Evolutionary conservation across 2,888 invertebrate species (phyloP), one percentile per base, ranked within the genome.

Genomic region (Sericinus montela): DNA sequence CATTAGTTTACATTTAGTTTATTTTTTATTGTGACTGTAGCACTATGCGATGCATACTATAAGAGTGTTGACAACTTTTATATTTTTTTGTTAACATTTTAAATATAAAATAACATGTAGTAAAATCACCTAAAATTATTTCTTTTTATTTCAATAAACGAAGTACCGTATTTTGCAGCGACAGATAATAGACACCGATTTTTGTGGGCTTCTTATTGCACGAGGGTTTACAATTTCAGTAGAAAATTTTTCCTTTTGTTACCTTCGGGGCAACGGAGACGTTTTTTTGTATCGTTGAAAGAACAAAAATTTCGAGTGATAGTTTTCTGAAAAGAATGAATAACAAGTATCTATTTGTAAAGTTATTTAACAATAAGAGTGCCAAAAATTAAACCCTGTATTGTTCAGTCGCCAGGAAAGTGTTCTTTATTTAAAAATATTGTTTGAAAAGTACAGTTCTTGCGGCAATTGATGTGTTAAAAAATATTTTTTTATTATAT

Each of bases 201-300:
- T 50, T 41, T 37, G 32, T 41, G 13, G 41, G 37, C 25, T 45
- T 42, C 45, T 37, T 50, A 35, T 50, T 41, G 45, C 37, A 40
- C 29, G 41, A 37, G 14, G 37, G 37, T 15, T 45, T 50, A 50
- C 36, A 37, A 42, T 50, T 50, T 45, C 43, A 35, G 10, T 50
- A 19, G 40, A 49, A 44, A 19, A 39, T 45, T 11, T 36, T 1
- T 29, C 35, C 29, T 35, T 30, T 50, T 45, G 36, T 45, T 45
- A 35, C 5, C 25, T 41, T 16, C 14, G 30, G 15, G 19, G 45
- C 15, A 10, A n/a, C 10, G 8, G 45, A 25, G 13, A n/a, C 10
- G 8, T 11, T 40, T 45, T 19, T 40, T 30, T 49, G 10, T 40
- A 29, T 11, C 11, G 3, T 19, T 16, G 9, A 16, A 25, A 15